A percentile compares a stretch with the other conserved stretches of the same genome.
Evolutionary conservation across 1,140 invertebrate species (phyloP).

Genomic region (Papilio aristodemus): DNA sequence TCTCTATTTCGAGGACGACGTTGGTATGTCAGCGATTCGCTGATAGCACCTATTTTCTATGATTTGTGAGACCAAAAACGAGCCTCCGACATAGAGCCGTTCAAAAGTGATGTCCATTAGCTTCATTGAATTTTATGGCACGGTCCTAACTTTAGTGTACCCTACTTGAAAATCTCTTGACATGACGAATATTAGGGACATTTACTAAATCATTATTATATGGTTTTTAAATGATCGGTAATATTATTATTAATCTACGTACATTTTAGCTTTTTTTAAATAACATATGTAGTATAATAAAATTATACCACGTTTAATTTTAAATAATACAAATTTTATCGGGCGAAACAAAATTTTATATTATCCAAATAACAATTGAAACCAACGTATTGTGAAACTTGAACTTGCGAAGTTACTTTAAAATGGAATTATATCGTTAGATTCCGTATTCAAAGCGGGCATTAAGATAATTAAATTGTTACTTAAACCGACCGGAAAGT

Average conservation of each 20-base stretch:
- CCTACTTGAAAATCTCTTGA: not conserved
- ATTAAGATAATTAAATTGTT: slow-evolving; percentile 45
- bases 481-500: slow-evolving; percentile 41
- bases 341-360: not conserved
- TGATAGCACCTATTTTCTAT: slow-evolving; percentile 37
- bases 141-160: not conserved
- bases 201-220: too few relatives aligned
- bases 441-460: slow-evolving; percentile 34
- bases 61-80: slow-evolving; percentile 28
- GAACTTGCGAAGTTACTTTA: slow-evolving; percentile 13
- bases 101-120: slow-evolving; percentile 30
- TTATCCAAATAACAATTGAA: slow-evolving; percentile 32
- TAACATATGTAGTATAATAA: too few relatives aligned
- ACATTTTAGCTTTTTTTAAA: too few relatives aligned
- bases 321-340: too few relatives aligned
- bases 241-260: too few relatives aligned
- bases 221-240: too few relatives aligned
- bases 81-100: slow-evolving; percentile 9
- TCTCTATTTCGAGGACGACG: slow-evolving; percentile 32
- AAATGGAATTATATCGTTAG: slow-evolving; percentile 23
- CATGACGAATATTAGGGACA: not conserved
- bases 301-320: too few relatives aligned
- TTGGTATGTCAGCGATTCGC: slow-evolving; percentile 40
- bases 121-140: slow-evolving; percentile 27
- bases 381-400: slow-evolving; percentile 21